phyloP scores from a whole-genome alignment of 2,797 vertebrate genomes.

The Coluber constrictor region DNA sequence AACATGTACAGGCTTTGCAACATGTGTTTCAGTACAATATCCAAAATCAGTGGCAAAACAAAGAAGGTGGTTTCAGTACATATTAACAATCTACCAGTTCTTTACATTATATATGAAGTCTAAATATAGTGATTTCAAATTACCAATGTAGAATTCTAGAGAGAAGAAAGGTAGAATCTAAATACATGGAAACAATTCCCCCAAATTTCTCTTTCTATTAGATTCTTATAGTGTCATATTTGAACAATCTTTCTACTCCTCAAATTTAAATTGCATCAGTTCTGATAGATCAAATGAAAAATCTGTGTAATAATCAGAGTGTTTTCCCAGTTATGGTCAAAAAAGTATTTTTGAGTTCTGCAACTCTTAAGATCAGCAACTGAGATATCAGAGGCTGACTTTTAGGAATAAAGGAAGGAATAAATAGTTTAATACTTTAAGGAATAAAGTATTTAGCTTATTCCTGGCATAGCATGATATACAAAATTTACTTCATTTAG shows the following conservation, averaged over 20 bases:
- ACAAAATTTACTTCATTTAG: background rate
- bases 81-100: background rate
- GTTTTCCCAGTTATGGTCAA: background rate
- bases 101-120: background rate
- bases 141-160: background rate
- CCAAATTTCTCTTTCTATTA: background rate
- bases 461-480: background rate
- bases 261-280: background rate
- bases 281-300: background rate
- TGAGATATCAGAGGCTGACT: background rate
- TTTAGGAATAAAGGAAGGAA: no score
- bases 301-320: background rate
- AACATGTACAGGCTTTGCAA: slow-evolving; percentile 17
- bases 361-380: background rate
- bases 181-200: background rate
- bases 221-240: background rate
- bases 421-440: no score
- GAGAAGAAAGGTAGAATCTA: background rate
- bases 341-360: background rate
- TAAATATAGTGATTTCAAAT: background rate
- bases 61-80: background rate
- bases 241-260: background rate
- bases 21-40: slow-evolving; percentile 29
- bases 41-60: slow-evolving; percentile 11
- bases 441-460: background rate